phyloP scores from a whole-genome alignment of 2,113 vertebrate species.

The Dipodomys merriami region DNA sequence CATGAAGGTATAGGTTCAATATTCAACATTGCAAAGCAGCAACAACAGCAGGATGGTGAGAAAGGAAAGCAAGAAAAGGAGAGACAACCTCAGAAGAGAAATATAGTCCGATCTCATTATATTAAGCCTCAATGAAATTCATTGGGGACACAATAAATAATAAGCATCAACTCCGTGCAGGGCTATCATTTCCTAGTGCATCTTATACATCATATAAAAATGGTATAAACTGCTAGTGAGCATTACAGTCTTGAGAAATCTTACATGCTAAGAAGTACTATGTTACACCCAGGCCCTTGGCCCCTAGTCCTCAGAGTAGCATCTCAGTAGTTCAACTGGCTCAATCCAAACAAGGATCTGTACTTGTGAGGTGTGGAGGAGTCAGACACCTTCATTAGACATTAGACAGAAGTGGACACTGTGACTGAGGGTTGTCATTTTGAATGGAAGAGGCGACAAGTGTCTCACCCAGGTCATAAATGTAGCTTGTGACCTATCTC shows the following conservation, averaged over 20 bases:
- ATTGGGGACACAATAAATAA: neutral
- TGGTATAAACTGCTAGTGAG: neutral
- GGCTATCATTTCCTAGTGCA: neutral
- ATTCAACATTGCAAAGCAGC: too few species aligned
- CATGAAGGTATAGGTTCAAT: too few species aligned
- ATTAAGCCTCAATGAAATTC: neutral
- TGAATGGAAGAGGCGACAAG: constrained; percentile 31
- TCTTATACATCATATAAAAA: neutral
- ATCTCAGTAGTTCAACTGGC: neutral
- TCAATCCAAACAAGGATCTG: constrained; percentile 47
- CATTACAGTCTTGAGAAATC: neutral
- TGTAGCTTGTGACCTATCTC: neutral
- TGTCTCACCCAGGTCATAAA: constrained; percentile 17
- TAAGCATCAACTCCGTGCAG: neutral
- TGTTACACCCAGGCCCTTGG: neutral
- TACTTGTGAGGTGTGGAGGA: constrained; percentile 15
- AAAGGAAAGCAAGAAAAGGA: neutral
- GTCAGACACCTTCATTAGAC: neutral
- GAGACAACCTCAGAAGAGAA: neutral
- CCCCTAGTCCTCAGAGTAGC: neutral
- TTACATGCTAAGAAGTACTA: neutral
- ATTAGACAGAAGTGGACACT: neutral
- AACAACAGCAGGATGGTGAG: neutral
- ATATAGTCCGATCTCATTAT: neutral
- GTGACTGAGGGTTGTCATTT: constrained; percentile 26